Evolutionary conservation across 1,140 invertebrate genomes (phyloP), one percentile per base, ranked within the genome.

Genomic region (Drosophila pseudoananassae): DNA sequence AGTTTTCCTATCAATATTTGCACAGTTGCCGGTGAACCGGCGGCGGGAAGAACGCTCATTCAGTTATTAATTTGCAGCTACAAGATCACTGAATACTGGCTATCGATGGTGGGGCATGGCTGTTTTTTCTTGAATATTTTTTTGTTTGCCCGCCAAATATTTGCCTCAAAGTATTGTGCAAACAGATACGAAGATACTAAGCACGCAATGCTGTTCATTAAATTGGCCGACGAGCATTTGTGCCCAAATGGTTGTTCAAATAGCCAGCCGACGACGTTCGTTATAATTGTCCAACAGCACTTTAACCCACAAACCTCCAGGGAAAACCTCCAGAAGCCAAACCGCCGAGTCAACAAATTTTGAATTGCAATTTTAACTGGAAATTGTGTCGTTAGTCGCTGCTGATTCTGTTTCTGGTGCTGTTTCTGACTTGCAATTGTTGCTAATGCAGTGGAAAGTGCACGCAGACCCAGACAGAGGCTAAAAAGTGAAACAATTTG

Each of bases 1-100:
- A 76, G 72, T 71, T 60, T 66, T 71, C 76, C 64, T 66, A 23
- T 54, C 50, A 87, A 85, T 76, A 82, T 85, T 85, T 87, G 83
- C 56, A 65, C 83, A 82, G 85, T 75, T 87, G 77, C 76, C 46
- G 57, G 53, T 27, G 38, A 25, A 33, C 15, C 25, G 25, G 25
- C 5, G 31, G 7, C 10, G 33, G 33, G 10, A n/a, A 15, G 27
- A 14, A 20, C 36, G 66, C 31, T 38, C 54, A 38, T 12, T 57
- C 74, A 71, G 69, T 82, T 87, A 87, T 87, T 87, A 78, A 82
- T 85, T 85, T 87, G 74, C 82, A 71, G 72, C 78, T 78, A 69
- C 83, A 82, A 82, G 83, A 87, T 82, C 82, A 87, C 59, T 87
- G 78, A 81, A 65, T 69, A 82, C 80, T 63, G 83, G 64, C 38